phyloP scores from a whole-genome alignment of 1,140 invertebrate species.

The Araneus ventricosus region DNA sequence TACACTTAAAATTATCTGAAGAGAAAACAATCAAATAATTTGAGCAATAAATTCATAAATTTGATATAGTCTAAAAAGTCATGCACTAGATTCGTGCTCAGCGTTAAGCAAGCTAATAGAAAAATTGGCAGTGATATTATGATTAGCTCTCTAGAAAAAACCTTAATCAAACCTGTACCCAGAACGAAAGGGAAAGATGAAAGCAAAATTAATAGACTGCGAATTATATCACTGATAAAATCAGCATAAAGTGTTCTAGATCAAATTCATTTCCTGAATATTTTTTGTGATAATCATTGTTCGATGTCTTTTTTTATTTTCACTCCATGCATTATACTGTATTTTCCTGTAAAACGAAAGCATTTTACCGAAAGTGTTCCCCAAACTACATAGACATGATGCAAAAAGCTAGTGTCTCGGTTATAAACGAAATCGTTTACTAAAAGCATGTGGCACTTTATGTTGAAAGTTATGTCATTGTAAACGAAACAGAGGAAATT shows the following conservation, averaged over 20 bases:
- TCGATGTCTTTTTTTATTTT: not conserved
- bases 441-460: not conserved
- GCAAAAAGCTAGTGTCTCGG: not conserved
- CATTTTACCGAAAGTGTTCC: conserved; percentile 12
- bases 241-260: no score
- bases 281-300: conserved; percentile 9
- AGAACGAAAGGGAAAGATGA: not conserved
- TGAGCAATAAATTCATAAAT: not conserved
- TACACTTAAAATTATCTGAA: not conserved
- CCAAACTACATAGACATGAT: conserved; percentile 1
- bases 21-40: not conserved
- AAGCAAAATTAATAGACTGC: not conserved
- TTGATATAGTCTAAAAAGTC: conserved; percentile 5
- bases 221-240: no score
- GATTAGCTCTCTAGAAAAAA: conserved; percentile 56
- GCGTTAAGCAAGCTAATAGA: conserved; percentile 38
- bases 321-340: conserved; percentile 28
- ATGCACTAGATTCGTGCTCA: conserved; percentile 23
- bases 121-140: conserved; percentile 69
- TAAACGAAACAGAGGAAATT: no score
- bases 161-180: not conserved
- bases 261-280: not conserved
- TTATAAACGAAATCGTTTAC: not conserved
- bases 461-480: no score
- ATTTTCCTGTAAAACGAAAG: conserved; percentile 19